Base-by-base conservation (phyloP, 2,113 vertebrate genomes). In the Hepsetus odoe region DNA sequence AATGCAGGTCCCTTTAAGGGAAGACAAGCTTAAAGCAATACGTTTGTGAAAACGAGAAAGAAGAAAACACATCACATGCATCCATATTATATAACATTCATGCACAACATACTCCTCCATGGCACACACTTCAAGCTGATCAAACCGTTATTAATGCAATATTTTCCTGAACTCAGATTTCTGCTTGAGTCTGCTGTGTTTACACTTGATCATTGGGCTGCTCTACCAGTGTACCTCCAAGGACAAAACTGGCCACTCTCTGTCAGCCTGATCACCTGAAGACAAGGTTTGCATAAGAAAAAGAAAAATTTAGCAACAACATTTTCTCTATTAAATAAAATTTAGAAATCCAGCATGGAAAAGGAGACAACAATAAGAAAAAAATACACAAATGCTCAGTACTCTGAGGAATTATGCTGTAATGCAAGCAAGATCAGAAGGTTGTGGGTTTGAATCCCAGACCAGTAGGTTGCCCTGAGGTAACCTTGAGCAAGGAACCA, bases 171-270 rank as follows among this genome's bases (percentile, higher is more conserved):
- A 8, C 40, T 20, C 24, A 16, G 30, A 20, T 69, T 71, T 94
- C 94, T 89, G 72, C 59, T 88, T 0, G 77, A 71, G 67, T 85
- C 76, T 24, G 83, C 77, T 42, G 90, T 77, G 85, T 93, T 90
- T 68, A 35, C 69, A 91, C 85, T 0, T 92, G 91, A 30, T 88
- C 90, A 62, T 92, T 93, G 85, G 94, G 93, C 84, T 94, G 86
- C 79, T 93, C 88, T 77, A 94, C 86, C 76, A 94, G 94, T 9
- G 90, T 75, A 83, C 89, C 85, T 83, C 84, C 91, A 79, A 92
- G 76, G 72, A 26, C 89, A 89, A 42, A 95, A 87, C 75, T 92
- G 92, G n/a, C 92, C 91, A 61, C 89, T 87, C 87, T 93, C 92
- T 80, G 93, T 91, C 55, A 92, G 91, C 74, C 91, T 90, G 40